These are phyloP conservation scores for Chlorodrepanis virens DNA, from an alignment of 2,113 vertebrate genomes.

Conservation along the genomic window DNA sequence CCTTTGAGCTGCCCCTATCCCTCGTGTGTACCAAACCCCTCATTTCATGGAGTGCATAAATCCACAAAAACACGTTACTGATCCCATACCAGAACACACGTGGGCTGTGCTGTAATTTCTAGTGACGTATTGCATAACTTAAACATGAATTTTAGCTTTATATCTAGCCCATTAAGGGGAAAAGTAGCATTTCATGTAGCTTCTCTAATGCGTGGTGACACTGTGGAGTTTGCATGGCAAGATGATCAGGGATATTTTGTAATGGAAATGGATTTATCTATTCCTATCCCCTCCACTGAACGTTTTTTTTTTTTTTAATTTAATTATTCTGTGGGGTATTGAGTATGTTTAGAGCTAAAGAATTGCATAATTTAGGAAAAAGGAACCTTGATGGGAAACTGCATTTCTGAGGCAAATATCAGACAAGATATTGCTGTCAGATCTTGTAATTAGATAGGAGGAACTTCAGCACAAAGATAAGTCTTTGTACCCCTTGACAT, in stretches of 20 bases:
- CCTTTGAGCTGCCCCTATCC: neutral
- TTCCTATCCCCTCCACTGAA: neutral
- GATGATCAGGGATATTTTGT: neutral
- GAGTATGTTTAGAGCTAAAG: neutral
- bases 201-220: neutral
- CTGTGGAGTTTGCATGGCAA: neutral
- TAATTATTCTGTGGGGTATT: neutral
- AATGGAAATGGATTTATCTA: neutral
- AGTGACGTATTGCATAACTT: neutral
- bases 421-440: neutral
- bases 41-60: neutral
- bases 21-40: neutral
- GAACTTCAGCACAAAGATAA: neutral
- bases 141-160: neutral
- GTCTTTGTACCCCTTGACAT: neutral
- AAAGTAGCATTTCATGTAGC: neutral
- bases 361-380: neutral
- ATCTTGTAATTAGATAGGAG: neutral
- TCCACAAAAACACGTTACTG: neutral
- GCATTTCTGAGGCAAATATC: neutral
- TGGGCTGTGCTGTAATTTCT: neutral
- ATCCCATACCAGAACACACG: neutral
- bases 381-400: neutral
- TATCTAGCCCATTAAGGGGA: neutral
- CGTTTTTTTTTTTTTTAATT: neutral